Evolutionary conservation across 2,797 vertebrate genomes (phyloP), one percentile per base, ranked within the genome.

Genomic region (Moxostoma hubbsi): DNA sequence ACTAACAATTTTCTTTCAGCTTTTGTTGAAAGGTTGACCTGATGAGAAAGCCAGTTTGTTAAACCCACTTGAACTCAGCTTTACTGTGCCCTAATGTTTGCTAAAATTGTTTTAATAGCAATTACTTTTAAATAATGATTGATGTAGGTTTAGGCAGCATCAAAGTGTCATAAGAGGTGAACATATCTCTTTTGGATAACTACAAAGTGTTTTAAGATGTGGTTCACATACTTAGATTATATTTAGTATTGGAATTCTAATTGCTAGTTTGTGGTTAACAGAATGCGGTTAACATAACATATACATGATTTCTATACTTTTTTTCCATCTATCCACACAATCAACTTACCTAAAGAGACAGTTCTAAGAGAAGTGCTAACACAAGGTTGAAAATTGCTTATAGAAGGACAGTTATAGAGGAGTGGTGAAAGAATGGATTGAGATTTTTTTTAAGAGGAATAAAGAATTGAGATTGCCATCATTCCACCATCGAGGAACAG

Each of bases 161-260:
- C 46, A 13, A 67, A 58, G 57, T 77, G 65, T 68, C 47, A 50
- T 68, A 36, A 13, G 55, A 50, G 18, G 54, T 9, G 13, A 43
- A 43, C 46, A 67, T 36, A n/a, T 63, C 36, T 63, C 36, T 63
- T 63, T 8, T 45, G 61, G 36, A 36, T 15, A 45, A 15, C 47
- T 69, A 8, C 47, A 49, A 53, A 67, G 63, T 49, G 12, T 75
- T 66, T 55, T 24, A 75, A 75, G 63, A 51, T n/a, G 65, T 70
- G 75, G 75, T 63, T 43, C 58, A 71, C 65, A 71, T 64, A 76
- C 51, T 62, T 49, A 64, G 53, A 43, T 15, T 76, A 64, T 62
- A 58, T 36, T 36, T 69, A 51, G 16, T 59, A 71, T 79, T 57
- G 59, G 36, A 55, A 58, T 18, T 46, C 69, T 67, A 61, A 67